Conservation (phyloP, 2,113 vertebrate species). For the Toxotes chatareus region DNA sequence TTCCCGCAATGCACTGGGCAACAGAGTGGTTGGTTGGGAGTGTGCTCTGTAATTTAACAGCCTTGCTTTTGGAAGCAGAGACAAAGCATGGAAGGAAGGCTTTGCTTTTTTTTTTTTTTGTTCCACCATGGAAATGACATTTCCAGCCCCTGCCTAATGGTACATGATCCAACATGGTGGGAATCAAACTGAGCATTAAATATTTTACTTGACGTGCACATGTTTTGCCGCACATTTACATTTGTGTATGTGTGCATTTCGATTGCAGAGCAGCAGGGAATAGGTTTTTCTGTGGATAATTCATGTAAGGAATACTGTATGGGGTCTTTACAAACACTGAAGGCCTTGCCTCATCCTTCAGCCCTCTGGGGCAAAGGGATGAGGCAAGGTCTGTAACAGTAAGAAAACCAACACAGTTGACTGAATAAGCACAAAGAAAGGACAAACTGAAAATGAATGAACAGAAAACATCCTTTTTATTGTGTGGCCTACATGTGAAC, state of each 20-base stretch:
- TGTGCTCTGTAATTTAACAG: constrained; percentile 47
- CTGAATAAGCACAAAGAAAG: neutral
- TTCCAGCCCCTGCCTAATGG: constrained; percentile 20
- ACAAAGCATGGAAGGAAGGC: constrained; percentile 32
- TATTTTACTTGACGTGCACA: constrained; percentile 18
- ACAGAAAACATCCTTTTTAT: neutral
- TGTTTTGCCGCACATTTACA: constrained; percentile 9
- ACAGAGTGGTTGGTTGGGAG: constrained; percentile 8
- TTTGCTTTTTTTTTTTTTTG: neutral
- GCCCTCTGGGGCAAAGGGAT: neutral
- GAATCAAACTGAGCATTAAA: constrained; percentile 17
- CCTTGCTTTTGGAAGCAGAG: constrained; percentile 29
- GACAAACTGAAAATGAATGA: neutral
- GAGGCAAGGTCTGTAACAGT: constrained; percentile 1
- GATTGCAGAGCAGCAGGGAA: neutral
- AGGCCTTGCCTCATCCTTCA: constrained; percentile 3
- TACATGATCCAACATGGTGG: constrained; percentile 30
- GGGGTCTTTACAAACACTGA: neutral
- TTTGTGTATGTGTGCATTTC: constrained; percentile 3
- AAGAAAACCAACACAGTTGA: neutral
- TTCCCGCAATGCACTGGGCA: constrained; percentile 41
- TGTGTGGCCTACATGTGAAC: neutral
- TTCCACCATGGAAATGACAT: constrained; percentile 25
- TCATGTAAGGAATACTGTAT: constrained; percentile 18
- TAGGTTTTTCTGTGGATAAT: constrained; percentile 5